Evolutionary conservation across 2,888 invertebrate genomes (phyloP).

Genomic region (Galerucella pusilla): DNA sequence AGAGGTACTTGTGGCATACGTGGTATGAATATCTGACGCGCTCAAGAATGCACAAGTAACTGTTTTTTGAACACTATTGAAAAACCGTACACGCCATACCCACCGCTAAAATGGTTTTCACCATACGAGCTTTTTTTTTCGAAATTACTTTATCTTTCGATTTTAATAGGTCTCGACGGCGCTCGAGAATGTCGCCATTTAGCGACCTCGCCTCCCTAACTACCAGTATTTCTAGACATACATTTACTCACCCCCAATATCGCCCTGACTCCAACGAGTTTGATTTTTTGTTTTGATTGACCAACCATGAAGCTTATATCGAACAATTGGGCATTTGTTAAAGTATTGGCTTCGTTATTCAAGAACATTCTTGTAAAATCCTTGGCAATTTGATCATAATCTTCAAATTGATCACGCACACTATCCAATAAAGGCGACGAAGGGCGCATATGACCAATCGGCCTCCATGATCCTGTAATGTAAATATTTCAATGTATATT

Average conservation of each 20-base stretch:
- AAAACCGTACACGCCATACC: too few species aligned
- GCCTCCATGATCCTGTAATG: conserved; percentile 85
- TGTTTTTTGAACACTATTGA: too few species aligned
- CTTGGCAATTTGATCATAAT: conserved; percentile 92
- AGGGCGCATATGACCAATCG: conserved; percentile 94
- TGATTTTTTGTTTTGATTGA: conserved; percentile 87
- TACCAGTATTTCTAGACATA: too few species aligned
- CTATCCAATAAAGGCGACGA: conserved; percentile 93
- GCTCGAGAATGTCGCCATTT: too few species aligned
- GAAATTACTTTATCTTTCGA: too few species aligned
- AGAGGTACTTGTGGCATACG: too few species aligned
- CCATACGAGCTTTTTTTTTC: too few species aligned
- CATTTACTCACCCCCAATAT: conserved; percentile 82
- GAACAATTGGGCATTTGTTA: conserved; percentile 84
- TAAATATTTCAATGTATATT: neutral
- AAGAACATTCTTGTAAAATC: conserved; percentile 91
- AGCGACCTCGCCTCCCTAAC: too few species aligned
- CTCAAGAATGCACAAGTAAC: too few species aligned
- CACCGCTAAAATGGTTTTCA: too few species aligned
- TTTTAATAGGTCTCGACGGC: too few species aligned
- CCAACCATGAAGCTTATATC: conserved; percentile 93
- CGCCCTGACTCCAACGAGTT: conserved; percentile 90
- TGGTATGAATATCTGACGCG: too few species aligned
- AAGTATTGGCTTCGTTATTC: conserved; percentile 82
- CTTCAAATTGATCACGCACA: conserved; percentile 92